Evolutionary conservation across 2,888 invertebrate genomes (phyloP).

Genomic region (Polydrusus cervinus): DNA sequence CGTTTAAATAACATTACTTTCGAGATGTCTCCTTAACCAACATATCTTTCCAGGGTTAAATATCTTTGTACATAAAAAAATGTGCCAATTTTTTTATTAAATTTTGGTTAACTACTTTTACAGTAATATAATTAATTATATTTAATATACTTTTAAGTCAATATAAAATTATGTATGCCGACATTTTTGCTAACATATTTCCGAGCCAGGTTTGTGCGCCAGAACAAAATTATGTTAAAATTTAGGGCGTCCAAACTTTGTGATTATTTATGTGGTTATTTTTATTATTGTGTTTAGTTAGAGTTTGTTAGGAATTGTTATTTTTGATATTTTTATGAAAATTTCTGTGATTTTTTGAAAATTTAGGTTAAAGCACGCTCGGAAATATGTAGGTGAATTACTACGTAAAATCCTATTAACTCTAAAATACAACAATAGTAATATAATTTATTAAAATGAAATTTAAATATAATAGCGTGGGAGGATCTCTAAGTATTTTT

Average conservation of each 20-base stretch:
- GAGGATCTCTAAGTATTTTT: too few relatives aligned
- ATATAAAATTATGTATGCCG: slow-evolving; percentile 49
- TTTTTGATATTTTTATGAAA: slow-evolving; percentile 51
- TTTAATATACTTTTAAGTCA: slow-evolving; percentile 51
- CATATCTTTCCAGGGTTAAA: slow-evolving; percentile 73
- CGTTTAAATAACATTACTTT: slow-evolving; percentile 34
- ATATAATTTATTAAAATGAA: background rate
- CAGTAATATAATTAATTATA: slow-evolving; percentile 47
- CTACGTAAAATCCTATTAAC: slow-evolving; percentile 11
- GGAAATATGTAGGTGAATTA: slow-evolving; percentile 38
- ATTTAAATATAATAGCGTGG: too few relatives aligned
- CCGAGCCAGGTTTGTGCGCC: slow-evolving; percentile 31
- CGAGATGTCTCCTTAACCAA: slow-evolving; percentile 63
- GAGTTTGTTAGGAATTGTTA: slow-evolving; percentile 38
- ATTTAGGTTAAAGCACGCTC: slow-evolving; percentile 49
- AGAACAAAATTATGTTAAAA: slow-evolving; percentile 36
- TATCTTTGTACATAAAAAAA: slow-evolving; percentile 67
- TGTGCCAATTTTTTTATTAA: slow-evolving; percentile 70
- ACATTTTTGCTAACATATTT: slow-evolving; percentile 35
- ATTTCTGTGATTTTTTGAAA: slow-evolving; percentile 53
- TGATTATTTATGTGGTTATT: slow-evolving; percentile 46
- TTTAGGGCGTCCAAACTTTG: slow-evolving; percentile 33
- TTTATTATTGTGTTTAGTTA: slow-evolving; percentile 42
- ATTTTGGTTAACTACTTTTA: slow-evolving; percentile 48
- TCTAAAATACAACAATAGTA: slow-evolving; percentile 24